A percentile compares a stretch with the other conserved stretches of the same genome.
Conservation (phyloP, 2,888 invertebrate species). For the Acleris emargana region DNA sequence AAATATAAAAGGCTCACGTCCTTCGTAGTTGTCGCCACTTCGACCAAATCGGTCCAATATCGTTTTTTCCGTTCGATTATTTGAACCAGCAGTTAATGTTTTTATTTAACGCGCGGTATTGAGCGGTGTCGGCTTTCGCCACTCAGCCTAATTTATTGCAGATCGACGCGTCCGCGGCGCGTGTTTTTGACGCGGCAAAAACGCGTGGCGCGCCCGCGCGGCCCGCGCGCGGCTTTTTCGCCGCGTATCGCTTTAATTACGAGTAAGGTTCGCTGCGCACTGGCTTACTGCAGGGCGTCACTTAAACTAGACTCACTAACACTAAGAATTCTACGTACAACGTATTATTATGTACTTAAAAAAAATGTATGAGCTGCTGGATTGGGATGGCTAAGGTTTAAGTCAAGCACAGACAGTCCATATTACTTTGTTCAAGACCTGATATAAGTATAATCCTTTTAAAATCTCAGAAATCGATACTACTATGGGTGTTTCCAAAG, state of each 20-base stretch:
- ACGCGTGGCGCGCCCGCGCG: slow-evolving; percentile 61
- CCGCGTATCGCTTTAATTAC: slow-evolving; percentile 77
- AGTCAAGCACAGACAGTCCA: no score
- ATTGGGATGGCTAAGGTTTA: no score
- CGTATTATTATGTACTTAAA: no score
- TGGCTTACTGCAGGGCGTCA: background rate
- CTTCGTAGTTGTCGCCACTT: slow-evolving; percentile 55
- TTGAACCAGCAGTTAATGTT: slow-evolving; percentile 79
- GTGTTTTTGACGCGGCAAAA: slow-evolving; percentile 75
- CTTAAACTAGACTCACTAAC: no score
- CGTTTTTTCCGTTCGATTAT: slow-evolving; percentile 77
- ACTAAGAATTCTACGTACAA: no score
- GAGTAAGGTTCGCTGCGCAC: slow-evolving; percentile 51
- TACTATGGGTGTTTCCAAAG: no score
- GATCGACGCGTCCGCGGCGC: slow-evolving; percentile 61
- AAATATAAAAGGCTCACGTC: slow-evolving; percentile 39
- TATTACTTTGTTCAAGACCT: no score
- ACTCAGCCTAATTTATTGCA: slow-evolving; percentile 78
- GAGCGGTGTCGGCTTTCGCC: slow-evolving; percentile 78
- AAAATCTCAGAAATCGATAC: no score
- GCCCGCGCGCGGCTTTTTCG: slow-evolving; percentile 65
- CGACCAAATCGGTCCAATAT: slow-evolving; percentile 77
- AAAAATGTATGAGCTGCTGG: no score
- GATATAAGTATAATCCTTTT: no score
- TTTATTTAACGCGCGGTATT: slow-evolving; percentile 81